Conservation (phyloP, 2,888 invertebrate species). For the Polia nebulosa region DNA sequence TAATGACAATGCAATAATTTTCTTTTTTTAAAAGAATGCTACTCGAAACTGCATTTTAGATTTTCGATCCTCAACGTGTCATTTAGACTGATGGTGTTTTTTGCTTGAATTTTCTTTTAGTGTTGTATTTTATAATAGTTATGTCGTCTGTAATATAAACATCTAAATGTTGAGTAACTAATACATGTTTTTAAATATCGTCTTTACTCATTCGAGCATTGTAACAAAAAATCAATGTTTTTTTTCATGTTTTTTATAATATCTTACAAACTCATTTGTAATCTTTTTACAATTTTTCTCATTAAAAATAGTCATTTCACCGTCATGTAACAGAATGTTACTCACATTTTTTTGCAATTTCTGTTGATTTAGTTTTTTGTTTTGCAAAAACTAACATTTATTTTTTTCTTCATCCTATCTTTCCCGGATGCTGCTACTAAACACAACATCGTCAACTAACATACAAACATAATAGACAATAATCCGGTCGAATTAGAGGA, state of each 20-base stretch:
- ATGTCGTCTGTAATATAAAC: slow-evolving; percentile 52
- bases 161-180: slow-evolving; percentile 59
- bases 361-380: slow-evolving; percentile 25
- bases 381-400: slow-evolving; percentile 66
- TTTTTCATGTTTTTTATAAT: slow-evolving; percentile 25
- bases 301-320: slow-evolving; percentile 24
- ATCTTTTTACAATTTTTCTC: neutral
- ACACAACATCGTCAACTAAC: slow-evolving; percentile 86
- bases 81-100: slow-evolving; percentile 34
- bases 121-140: slow-evolving; percentile 51
- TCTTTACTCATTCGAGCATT: slow-evolving; percentile 46
- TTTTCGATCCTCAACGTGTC: slow-evolving; percentile 27
- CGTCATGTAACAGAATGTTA: slow-evolving; percentile 34
- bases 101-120: slow-evolving; percentile 67
- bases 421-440: slow-evolving; percentile 87
- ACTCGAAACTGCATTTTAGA: neutral
- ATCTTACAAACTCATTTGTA: slow-evolving; percentile 28
- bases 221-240: slow-evolving; percentile 41
- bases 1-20: neutral
- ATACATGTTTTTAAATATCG: slow-evolving; percentile 42
- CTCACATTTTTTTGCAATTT: slow-evolving; percentile 38
- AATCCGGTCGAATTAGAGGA: slow-evolving; percentile 95
- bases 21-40: neutral
- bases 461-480: slow-evolving; percentile 92
- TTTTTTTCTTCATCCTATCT: slow-evolving; percentile 77